These are phyloP conservation scores for Megamerina dolium DNA, from an alignment of 2,888 invertebrate genomes.

Conservation along the genomic window DNA sequence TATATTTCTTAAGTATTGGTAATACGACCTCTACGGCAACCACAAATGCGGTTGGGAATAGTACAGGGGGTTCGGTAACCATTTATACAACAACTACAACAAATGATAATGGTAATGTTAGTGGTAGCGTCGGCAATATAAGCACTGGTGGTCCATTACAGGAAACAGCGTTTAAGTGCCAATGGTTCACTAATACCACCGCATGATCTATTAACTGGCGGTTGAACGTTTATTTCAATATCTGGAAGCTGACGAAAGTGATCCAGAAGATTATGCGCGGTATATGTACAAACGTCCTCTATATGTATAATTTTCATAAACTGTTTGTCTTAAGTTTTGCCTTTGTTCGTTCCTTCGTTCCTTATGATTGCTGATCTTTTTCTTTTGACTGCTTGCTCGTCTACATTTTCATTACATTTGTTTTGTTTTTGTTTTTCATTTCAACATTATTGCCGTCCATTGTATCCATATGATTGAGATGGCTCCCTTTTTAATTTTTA, in stretches of 20 bases:
- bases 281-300: slow-evolving; percentile 29
- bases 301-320: too few relatives aligned
- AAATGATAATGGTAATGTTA: slow-evolving; percentile 40
- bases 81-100: slow-evolving; percentile 44
- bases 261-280: slow-evolving; percentile 54
- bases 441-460: too few relatives aligned
- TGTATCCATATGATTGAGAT: too few relatives aligned
- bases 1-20: too few relatives aligned
- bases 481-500: neutral
- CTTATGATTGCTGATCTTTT: too few relatives aligned
- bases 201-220: slow-evolving; percentile 46
- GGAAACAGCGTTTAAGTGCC: slow-evolving; percentile 49
- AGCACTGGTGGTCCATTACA: slow-evolving; percentile 43
- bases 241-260: slow-evolving; percentile 71
- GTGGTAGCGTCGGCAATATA: slow-evolving; percentile 40
- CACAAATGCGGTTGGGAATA: slow-evolving; percentile 40
- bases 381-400: neutral
- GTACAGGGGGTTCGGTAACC: slow-evolving; percentile 40
- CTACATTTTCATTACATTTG: slow-evolving; percentile 3
- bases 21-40: slow-evolving; percentile 18
- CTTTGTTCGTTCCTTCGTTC: too few relatives aligned
- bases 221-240: slow-evolving; percentile 63
- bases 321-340: neutral
- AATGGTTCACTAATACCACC: slow-evolving; percentile 49
- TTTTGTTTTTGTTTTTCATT: too few relatives aligned